Conservation (phyloP, 92 coral and sea anemone genomes). For the Epizoanthus illoricatus region DNA sequence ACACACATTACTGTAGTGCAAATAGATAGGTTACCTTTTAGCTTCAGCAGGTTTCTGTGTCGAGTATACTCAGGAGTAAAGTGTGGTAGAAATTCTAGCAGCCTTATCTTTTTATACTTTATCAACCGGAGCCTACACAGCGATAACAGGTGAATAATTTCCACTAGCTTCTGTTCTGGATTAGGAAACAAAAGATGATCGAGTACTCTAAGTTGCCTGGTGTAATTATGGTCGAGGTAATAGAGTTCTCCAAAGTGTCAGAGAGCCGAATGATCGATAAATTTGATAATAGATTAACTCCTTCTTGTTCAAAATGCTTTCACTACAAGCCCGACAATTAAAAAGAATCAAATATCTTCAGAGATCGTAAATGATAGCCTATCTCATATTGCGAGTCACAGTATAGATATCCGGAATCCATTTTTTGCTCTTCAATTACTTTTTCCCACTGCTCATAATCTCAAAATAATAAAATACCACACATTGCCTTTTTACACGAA, state of each 20-base stretch:
- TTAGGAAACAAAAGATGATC: conserved; percentile 26
- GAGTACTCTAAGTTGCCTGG: conserved; percentile 8
- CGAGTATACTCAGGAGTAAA: not conserved
- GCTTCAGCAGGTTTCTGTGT: not conserved
- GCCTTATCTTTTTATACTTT: conserved; percentile 18
- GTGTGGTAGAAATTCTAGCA: not conserved
- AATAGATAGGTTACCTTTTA: conserved; percentile 1
- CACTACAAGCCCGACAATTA: not conserved
- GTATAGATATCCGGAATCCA: not conserved
- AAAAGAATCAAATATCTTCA: not conserved
- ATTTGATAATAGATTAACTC: conserved; percentile 8
- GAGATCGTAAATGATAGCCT: conserved; percentile 9
- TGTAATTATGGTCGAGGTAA: not conserved
- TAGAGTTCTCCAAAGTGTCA: not conserved
- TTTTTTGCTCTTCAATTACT: not conserved
- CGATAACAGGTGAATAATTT: not conserved
- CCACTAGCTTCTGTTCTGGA: not conserved
- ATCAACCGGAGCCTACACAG: conserved; percentile 1
- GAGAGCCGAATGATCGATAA: conserved; percentile 14
- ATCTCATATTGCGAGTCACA: not conserved
- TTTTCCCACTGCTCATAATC: not conserved
- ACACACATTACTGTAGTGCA: not conserved
- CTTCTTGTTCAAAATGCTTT: not conserved
- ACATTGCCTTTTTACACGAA: not conserved
- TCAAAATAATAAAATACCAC: not conserved